Conservation (phyloP, 2,797 vertebrate genomes). For the Eleutherodactylus coqui region DNA sequence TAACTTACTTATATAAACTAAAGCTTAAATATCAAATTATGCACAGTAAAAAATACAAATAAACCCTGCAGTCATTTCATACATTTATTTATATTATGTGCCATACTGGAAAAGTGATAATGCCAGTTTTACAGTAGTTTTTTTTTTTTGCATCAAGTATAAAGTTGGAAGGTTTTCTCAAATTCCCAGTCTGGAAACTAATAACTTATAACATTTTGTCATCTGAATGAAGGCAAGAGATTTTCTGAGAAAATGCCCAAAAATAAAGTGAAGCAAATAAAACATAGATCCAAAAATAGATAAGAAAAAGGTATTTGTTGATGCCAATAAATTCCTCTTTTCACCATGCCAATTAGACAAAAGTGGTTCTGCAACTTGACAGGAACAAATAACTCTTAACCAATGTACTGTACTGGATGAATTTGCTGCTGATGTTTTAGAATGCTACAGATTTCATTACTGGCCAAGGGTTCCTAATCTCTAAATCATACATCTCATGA, state of each 20-base stretch:
- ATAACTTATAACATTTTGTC: neutral
- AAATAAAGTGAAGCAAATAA: neutral
- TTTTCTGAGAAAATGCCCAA: neutral
- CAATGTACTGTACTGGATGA: conserved; percentile 37
- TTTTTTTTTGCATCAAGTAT: too few relatives aligned
- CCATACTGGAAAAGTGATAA: neutral
- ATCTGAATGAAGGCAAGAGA: neutral
- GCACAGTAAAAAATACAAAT: too few relatives aligned
- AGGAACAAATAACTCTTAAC: conserved; percentile 44
- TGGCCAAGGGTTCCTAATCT: conserved; percentile 36
- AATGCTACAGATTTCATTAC: conserved; percentile 52
- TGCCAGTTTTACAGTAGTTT: neutral
- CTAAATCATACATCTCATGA: conserved; percentile 52
- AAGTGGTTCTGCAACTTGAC: conserved; percentile 32
- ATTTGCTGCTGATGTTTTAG: conserved; percentile 49
- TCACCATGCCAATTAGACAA: conserved; percentile 45
- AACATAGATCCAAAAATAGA: neutral
- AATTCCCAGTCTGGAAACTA: too few relatives aligned
- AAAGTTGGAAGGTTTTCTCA: too few relatives aligned
- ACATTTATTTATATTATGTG: too few relatives aligned
- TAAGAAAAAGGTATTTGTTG: conserved; percentile 6
- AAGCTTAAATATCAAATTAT: too few relatives aligned
- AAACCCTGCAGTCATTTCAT: too few relatives aligned
- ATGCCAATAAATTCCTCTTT: conserved; percentile 34
- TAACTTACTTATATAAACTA: too few relatives aligned